Evolutionary conservation across 2,113 vertebrate species (phyloP).

Genomic region (Lutjanus erythropterus): DNA sequence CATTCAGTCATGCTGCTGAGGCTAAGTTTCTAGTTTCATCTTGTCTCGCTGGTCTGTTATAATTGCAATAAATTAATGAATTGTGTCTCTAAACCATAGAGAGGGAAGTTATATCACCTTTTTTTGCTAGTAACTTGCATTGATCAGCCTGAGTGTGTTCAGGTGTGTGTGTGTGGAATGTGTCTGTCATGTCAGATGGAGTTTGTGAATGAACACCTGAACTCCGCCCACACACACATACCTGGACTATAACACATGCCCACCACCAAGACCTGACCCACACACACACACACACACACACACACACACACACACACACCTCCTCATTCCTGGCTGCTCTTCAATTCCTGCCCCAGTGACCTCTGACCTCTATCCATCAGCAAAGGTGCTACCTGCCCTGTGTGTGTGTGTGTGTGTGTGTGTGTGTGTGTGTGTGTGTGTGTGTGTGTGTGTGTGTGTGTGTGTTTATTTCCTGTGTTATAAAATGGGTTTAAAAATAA

Average conservation of each 20-base stretch:
- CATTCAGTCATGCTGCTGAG: too few relatives aligned
- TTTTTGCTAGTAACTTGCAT: too few relatives aligned
- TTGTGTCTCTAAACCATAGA: too few relatives aligned
- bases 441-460: conserved; percentile 39
- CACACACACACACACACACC: conserved; percentile 22
- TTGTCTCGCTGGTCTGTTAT: neutral
- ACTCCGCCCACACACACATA: conserved; percentile 33
- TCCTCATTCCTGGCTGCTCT: conserved; percentile 36
- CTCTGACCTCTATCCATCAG: conserved; percentile 58
- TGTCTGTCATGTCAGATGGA: conserved; percentile 63
- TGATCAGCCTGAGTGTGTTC: conserved; percentile 31
- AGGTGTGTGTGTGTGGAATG: conserved; percentile 71
- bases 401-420: conserved; percentile 28
- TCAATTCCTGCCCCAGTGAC: conserved; percentile 69
- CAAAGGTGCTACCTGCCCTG: conserved; percentile 49
- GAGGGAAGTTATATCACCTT: too few relatives aligned
- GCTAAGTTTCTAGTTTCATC: neutral
- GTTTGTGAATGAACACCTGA: conserved; percentile 80
- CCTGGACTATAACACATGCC: conserved; percentile 15
- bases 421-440: conserved; percentile 32
- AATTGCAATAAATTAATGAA: too few relatives aligned
- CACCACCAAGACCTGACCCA: neutral
- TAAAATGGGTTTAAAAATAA: neutral
- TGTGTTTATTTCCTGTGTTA: conserved; percentile 19
- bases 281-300: conserved; percentile 16